Evolutionary conservation across 30 jellyfish, hydroid and myxozoan species (phyloP).

Genomic region (Calvadosia cruxmelitensis): DNA sequence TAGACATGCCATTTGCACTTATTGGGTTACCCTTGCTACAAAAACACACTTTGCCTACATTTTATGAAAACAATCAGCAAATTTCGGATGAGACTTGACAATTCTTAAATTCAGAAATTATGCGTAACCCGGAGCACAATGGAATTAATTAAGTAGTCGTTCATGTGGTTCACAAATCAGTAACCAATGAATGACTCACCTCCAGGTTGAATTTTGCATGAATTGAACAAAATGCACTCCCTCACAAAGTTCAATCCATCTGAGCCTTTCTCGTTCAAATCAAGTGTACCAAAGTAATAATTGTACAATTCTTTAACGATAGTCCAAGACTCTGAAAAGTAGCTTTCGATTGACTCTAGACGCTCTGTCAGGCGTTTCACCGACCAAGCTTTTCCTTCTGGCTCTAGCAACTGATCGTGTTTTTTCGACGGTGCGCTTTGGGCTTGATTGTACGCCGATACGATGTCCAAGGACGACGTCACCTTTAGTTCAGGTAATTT

Average conservation of each 20-base stretch:
- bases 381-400: conserved; percentile 93
- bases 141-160: too few species aligned
- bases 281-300: conserved; percentile 39
- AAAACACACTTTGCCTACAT: too few species aligned
- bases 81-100: too few species aligned
- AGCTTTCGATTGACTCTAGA: conserved; percentile 38
- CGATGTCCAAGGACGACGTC: conserved; percentile 28
- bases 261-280: conserved; percentile 31
- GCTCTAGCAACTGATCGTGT: conserved; percentile 46
- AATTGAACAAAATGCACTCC: conserved; percentile 37
- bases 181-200: conserved; percentile 26
- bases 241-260: conserved; percentile 72
- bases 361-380: conserved; percentile 60
- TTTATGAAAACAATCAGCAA: too few species aligned
- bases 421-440: conserved; percentile 9
- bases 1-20: too few species aligned
- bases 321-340: conserved; percentile 39
- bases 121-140: too few species aligned
- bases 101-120: too few species aligned
- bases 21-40: too few species aligned
- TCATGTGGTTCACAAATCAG: too few species aligned
- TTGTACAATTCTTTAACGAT: conserved; percentile 62
- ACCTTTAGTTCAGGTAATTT: conserved; percentile 49
- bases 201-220: conserved; percentile 65
- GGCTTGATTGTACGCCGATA: conserved; percentile 36